A percentile compares a stretch with the other conserved stretches of the same genome.
Conservation (phyloP, 2,888 invertebrate genomes). For the Scaptomyza parva region DNA sequence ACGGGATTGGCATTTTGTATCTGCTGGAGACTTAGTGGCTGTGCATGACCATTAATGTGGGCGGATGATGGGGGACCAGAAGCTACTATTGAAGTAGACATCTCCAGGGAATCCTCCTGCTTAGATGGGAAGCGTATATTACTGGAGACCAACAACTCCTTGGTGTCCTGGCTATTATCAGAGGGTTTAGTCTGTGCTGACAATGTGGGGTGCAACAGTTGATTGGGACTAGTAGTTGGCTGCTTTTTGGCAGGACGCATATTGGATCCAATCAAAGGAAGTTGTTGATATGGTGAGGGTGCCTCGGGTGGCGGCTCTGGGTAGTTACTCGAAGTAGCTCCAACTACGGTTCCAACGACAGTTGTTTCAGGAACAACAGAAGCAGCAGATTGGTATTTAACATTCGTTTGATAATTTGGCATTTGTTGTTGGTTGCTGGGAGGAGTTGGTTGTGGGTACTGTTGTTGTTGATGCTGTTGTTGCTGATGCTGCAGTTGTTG, state of each 20-base stretch:
- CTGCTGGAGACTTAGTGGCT: constrained; percentile 82
- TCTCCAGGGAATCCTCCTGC: constrained; percentile 72
- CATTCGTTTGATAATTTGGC: constrained; percentile 70
- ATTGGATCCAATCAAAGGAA: constrained; percentile 72
- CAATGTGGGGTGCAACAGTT: constrained; percentile 4
- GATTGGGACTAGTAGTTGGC: constrained; percentile 6
- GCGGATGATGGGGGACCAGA: constrained; percentile 68
- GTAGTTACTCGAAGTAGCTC: constrained; percentile 15
- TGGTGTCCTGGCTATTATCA: constrained; percentile 69
- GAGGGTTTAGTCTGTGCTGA: constrained; percentile 1
- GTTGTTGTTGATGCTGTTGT: constrained; percentile 1
- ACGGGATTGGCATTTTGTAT: constrained; percentile 80
- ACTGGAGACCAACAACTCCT: constrained; percentile 82
- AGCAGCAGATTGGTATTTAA: constrained; percentile 29
- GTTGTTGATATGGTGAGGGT: constrained; percentile 79
- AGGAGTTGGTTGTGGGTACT: constrained; percentile 29
- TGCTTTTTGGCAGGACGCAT: constrained; percentile 45
- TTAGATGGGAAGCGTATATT: constrained; percentile 84
- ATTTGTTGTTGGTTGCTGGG: constrained; percentile 50
- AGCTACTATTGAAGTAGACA: constrained; percentile 51
- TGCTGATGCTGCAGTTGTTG: not conserved
- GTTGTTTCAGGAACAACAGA: not conserved
- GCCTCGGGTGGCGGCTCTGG: constrained; percentile 73
- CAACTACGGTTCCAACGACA: constrained; percentile 7
- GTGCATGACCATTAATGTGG: constrained; percentile 84